These are phyloP conservation scores for Hemithea aestivaria DNA, from an alignment of 2,888 invertebrate genomes.

Conservation along the genomic window DNA sequence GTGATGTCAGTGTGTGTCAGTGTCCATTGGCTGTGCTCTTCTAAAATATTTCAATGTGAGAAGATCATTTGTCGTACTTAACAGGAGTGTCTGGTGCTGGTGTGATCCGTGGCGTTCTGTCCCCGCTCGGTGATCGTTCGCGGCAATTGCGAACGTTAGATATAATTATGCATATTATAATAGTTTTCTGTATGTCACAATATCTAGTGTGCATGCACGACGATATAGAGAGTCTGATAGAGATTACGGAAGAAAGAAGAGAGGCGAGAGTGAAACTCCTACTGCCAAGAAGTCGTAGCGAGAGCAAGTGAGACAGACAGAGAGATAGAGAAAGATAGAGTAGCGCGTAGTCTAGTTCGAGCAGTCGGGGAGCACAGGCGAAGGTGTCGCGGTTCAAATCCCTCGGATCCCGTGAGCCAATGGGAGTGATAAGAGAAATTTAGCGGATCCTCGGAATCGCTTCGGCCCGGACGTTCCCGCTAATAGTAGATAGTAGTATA, in stretches of 20 bases:
- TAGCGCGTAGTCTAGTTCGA: constrained; percentile 75
- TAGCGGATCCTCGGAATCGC: constrained; percentile 68
- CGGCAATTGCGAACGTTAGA: constrained; percentile 70
- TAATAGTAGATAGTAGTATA: constrained; percentile 70
- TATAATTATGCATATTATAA: constrained; percentile 40
- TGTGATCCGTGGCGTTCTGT: constrained; percentile 63
- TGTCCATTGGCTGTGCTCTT: constrained; percentile 63
- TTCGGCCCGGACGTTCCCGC: constrained; percentile 68
- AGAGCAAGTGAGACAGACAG: constrained; percentile 74
- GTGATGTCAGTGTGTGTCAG: constrained; percentile 64
- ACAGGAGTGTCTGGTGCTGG: constrained; percentile 54
- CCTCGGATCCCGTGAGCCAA: constrained; percentile 60
- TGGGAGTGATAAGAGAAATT: constrained; percentile 42
- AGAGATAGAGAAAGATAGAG: constrained; percentile 70
- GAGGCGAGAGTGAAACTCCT: constrained; percentile 70
- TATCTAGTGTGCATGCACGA: constrained; percentile 80
- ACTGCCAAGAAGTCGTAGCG: constrained; percentile 74
- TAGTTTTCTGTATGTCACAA: constrained; percentile 75
- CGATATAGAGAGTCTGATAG: constrained; percentile 62
- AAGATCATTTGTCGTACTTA: constrained; percentile 49
- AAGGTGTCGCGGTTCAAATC: constrained; percentile 60
- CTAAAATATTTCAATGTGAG: constrained; percentile 49
- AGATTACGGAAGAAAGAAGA: constrained; percentile 75
- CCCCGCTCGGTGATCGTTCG: constrained; percentile 54
- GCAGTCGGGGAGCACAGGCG: constrained; percentile 68